Percentiles rank a stretch among this genome's conserved stretches.
Evolutionary conservation across 2,888 invertebrate species (phyloP).

Genomic region (Sceliomorpha sp.): DNA sequence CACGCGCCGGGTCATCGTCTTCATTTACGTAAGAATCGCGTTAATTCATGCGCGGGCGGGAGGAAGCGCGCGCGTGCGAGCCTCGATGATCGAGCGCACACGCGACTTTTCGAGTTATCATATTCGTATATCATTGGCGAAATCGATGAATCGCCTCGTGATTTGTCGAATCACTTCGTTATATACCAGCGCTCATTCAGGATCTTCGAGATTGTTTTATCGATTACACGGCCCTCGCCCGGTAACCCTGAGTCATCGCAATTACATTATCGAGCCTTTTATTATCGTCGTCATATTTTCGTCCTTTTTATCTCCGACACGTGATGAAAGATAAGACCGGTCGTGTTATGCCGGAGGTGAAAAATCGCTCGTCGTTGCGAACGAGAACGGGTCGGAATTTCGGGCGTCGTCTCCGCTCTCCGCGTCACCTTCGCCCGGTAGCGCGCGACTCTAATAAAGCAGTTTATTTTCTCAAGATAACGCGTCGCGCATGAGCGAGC

Average conservation of each 20-base stretch:
- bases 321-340: slow-evolving; percentile 34
- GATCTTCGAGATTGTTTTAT: slow-evolving; percentile 49
- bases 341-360: slow-evolving; percentile 20
- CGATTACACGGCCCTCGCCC: slow-evolving; percentile 28
- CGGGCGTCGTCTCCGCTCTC: background rate
- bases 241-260: slow-evolving; percentile 43
- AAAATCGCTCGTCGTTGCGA: slow-evolving; percentile 7
- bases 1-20: too few relatives aligned
- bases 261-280: slow-evolving; percentile 45
- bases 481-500: slow-evolving; percentile 54
- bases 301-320: slow-evolving; percentile 36
- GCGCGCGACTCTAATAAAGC: slow-evolving; percentile 66
- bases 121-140: too few relatives aligned
- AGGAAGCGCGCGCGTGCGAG: too few relatives aligned
- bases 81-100: too few relatives aligned
- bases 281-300: slow-evolving; percentile 38
- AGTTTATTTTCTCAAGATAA: slow-evolving; percentile 74
- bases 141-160: too few relatives aligned
- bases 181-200: background rate
- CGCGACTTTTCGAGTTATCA: too few relatives aligned
- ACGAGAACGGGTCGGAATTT: slow-evolving; percentile 13
- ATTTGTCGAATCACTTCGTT: too few relatives aligned
- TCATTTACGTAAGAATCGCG: too few relatives aligned
- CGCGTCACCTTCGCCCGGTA: too few relatives aligned
- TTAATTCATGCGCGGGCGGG: too few relatives aligned